Percentiles rank a stretch among this genome's conserved stretches.
Conservation (phyloP, 2,888 invertebrate genomes). For the Eupithecia centaureata region DNA sequence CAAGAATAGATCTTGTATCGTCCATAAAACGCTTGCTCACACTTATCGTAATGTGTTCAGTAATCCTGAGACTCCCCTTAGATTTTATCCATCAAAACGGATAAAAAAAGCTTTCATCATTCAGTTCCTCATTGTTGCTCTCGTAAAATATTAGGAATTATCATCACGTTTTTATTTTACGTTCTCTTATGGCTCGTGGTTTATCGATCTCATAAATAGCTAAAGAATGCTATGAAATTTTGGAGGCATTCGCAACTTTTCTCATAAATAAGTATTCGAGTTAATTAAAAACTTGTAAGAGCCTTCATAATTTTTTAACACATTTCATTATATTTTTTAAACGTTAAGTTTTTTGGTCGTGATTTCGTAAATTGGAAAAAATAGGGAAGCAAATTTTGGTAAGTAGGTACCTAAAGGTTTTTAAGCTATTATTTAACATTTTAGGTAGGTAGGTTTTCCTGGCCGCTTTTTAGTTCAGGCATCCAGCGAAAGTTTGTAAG, state of each 20-base stretch:
- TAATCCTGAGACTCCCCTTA: not conserved
- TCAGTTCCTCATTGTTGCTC: constrained; percentile 16
- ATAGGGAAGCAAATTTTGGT: not conserved
- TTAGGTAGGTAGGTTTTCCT: no score
- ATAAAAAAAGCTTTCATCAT: constrained; percentile 13
- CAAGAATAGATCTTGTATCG: no score
- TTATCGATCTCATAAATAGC: constrained; percentile 44
- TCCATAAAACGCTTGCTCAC: not conserved
- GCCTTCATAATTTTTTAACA: not conserved
- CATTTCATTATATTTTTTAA: not conserved
- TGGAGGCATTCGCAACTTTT: constrained; percentile 11
- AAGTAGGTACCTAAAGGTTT: not conserved
- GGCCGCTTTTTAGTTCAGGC: not conserved
- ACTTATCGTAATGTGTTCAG: not conserved
- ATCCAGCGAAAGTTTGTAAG: not conserved
- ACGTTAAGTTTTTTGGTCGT: not conserved
- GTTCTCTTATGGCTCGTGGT: constrained; percentile 25
- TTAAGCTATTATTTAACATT: no score
- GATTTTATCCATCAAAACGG: not conserved
- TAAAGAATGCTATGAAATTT: constrained; percentile 22
- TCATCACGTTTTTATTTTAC: constrained; percentile 51
- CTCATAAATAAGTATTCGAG: not conserved
- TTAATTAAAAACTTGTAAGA: not conserved
- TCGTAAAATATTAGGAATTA: constrained; percentile 43
- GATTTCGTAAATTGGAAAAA: not conserved